These are phyloP conservation scores for Momotus momota DNA, from an alignment of 2,797 vertebrate genomes.

Conservation along the genomic window DNA sequence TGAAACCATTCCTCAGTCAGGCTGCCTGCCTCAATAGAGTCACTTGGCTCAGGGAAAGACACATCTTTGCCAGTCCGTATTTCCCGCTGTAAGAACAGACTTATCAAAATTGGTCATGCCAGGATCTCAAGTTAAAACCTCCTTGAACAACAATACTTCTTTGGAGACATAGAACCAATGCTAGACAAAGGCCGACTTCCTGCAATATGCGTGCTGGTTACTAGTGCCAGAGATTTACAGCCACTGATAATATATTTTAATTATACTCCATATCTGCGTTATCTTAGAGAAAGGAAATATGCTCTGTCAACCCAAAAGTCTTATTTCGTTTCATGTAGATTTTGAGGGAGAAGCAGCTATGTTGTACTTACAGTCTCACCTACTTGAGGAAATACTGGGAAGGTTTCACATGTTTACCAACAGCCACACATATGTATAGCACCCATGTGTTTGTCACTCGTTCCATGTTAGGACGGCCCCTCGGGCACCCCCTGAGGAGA, in stretches of 20 bases:
- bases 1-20: not conserved
- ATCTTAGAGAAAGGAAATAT: constrained; percentile 59
- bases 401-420: not conserved
- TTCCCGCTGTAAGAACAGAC: constrained; percentile 50
- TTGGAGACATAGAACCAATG: constrained; percentile 39
- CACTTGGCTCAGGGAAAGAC: constrained; percentile 37
- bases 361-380: not conserved
- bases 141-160: constrained; percentile 46
- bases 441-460: not conserved
- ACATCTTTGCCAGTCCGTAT: constrained; percentile 23
- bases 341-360: constrained; percentile 1
- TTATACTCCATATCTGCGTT: constrained; percentile 57
- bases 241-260: constrained; percentile 68
- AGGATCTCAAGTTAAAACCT: constrained; percentile 50
- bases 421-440: not conserved
- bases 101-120: constrained; percentile 58
- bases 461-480: not conserved
- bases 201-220: constrained; percentile 16
- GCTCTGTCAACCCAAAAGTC: constrained; percentile 51
- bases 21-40: not conserved
- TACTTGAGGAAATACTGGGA: not conserved
- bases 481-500: not conserved
- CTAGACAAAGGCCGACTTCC: constrained; percentile 65
- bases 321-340: constrained; percentile 2
- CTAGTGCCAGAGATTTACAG: constrained; percentile 65